Evolutionary conservation across 2,797 vertebrate species (phyloP).

Genomic region (Trematomus bernacchii): DNA sequence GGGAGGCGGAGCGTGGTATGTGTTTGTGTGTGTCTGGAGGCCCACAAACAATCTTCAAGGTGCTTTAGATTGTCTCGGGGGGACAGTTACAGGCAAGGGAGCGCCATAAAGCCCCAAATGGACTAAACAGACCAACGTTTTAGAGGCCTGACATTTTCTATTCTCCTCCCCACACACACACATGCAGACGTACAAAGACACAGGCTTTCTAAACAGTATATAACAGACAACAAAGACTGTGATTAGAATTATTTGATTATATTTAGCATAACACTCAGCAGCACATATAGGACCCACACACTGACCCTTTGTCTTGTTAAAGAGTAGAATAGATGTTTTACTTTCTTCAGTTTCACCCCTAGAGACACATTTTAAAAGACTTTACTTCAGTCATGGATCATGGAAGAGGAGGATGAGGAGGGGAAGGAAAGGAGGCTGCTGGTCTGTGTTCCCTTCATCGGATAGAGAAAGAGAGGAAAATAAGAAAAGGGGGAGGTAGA

Average conservation of each 20-base stretch:
- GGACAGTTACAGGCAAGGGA: slow-evolving; percentile 39
- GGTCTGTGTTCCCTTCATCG: slow-evolving; percentile 47
- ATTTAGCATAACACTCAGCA: neutral
- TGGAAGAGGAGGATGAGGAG: slow-evolving; percentile 28
- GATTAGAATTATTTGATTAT: neutral
- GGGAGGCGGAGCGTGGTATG: slow-evolving; percentile 4
- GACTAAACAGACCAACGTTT: slow-evolving; percentile 57
- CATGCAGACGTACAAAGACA: slow-evolving; percentile 11
- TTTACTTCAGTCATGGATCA: slow-evolving; percentile 48
- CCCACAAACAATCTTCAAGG: slow-evolving; percentile 57
- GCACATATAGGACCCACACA: neutral
- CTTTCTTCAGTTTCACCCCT: slow-evolving; percentile 65
- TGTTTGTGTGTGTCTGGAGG: slow-evolving; percentile 37
- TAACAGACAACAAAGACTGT: slow-evolving; percentile 2
- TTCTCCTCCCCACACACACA: neutral
- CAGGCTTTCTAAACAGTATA: neutral
- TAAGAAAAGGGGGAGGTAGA: slow-evolving; percentile 1
- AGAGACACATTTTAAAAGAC: slow-evolving; percentile 70
- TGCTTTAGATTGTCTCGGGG: slow-evolving; percentile 44
- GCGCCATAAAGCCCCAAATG: slow-evolving; percentile 39
- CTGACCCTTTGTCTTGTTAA: slow-evolving; percentile 41
- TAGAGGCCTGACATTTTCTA: slow-evolving; percentile 46
- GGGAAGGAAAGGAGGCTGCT: slow-evolving; percentile 24
- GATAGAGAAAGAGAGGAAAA: slow-evolving; percentile 8
- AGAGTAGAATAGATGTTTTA: slow-evolving; percentile 55